Conservation (phyloP, 2,888 invertebrate species). For the Cremastinae sp. region DNA sequence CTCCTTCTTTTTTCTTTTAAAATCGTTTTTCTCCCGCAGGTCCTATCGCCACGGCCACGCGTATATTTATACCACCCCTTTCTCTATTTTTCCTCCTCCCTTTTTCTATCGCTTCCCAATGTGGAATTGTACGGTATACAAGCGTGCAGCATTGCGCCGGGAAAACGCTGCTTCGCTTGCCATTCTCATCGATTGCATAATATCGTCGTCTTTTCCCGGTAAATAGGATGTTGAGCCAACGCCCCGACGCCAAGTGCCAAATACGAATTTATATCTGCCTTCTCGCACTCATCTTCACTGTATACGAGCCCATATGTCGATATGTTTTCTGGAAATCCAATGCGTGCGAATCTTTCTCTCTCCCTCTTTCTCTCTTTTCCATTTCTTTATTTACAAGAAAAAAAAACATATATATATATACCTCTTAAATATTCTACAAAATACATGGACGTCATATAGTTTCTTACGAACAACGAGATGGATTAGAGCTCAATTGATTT, state of each 20-base stretch:
- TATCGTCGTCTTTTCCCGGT: constrained; percentile 73
- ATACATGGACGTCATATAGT: no score
- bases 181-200: constrained; percentile 70
- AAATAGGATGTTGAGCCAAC: constrained; percentile 73
- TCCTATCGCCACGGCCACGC: constrained; percentile 16
- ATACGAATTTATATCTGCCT: constrained; percentile 71
- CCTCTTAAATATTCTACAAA: no score
- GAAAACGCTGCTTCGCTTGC: constrained; percentile 52
- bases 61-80: background rate
- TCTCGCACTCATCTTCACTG: constrained; percentile 18
- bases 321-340: constrained; percentile 17
- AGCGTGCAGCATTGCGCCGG: constrained; percentile 52
- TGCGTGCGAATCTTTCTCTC: no score
- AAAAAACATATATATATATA: no score
- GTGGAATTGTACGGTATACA: constrained; percentile 58
- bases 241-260: constrained; percentile 65
- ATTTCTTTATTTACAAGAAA: no score
- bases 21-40: constrained; percentile 50
- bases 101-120: constrained; percentile 46
- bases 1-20: constrained; percentile 42
- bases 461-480: no score
- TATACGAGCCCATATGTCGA: constrained; percentile 1
- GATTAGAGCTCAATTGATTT: no score
- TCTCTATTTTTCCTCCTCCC: constrained; percentile 5
- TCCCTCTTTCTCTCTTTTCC: no score